Evolutionary conservation across 2,113 vertebrate species (phyloP).

Genomic region (Equus przewalskii): DNA sequence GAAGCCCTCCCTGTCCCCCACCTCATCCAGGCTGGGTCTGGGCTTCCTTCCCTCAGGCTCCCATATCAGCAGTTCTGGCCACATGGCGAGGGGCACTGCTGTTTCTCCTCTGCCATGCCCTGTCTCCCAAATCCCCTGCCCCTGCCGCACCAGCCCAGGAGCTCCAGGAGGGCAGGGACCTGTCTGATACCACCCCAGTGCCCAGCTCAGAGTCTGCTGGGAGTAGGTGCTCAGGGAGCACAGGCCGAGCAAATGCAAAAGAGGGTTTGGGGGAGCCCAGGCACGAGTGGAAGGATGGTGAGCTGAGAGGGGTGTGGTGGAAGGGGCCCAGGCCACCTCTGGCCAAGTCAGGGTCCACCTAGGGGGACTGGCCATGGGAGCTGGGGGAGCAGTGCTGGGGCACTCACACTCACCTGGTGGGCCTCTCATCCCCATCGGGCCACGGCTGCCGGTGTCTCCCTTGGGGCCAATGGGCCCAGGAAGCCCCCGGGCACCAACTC

Average conservation of each 20-base stretch:
- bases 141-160: no score
- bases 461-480: constrained; percentile 89
- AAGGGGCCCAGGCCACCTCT: not conserved
- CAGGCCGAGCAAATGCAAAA: not conserved
- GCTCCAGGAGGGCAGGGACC: not conserved
- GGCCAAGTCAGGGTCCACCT: not conserved
- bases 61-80: not conserved
- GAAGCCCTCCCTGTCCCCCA: not conserved
- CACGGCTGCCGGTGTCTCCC: constrained; percentile 89
- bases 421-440: constrained; percentile 91
- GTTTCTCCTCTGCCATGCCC: not conserved
- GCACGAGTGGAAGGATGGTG: not conserved
- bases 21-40: not conserved
- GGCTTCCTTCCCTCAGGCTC: not conserved
- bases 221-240: not conserved
- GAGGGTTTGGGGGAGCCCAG: not conserved
- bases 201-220: not conserved
- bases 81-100: not conserved
- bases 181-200: not conserved
- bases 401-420: constrained; percentile 90
- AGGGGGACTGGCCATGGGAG: not conserved
- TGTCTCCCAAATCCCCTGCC: no score
- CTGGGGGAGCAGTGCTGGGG: no score
- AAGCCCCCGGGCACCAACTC: constrained; percentile 54
- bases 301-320: not conserved